Base-by-base conservation (phyloP, 2,797 vertebrate genomes). In the Poeciliopsis turneri region DNA sequence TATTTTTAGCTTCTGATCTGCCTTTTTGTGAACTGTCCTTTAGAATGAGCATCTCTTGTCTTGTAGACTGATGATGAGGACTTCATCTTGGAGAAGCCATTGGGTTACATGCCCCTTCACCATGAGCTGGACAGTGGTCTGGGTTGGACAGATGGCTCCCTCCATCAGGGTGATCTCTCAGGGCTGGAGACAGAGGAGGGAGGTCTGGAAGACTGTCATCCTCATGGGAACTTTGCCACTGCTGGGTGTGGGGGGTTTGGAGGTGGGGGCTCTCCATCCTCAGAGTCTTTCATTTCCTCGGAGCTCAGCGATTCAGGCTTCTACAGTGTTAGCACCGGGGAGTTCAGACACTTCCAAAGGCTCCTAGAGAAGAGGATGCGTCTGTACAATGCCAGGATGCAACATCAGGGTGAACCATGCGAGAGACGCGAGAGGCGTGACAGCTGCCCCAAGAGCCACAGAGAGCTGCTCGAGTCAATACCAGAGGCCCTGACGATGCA, bases 381-480 rank as follows among this genome's bases (percentile, higher is more conserved):
- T 25, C 88, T 94, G 45, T 95, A 96, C 89, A 95, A 94, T 0
- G 92, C 93, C 64, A 89, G 93, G 76, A 82, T 94, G 81, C 93
- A 94, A 49, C 94, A 95, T 80, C 95, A 95, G 86, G 92, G 93
- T 0, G 95, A 96, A 76, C 23, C 92, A 2, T 95, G 94, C 0
- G 92, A 95, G 74, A 88, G 93, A 59, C 86, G 94, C 2, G 94
- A 96, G 78, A 86, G 93, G 2, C 90, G 94, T 1, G 96, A 96
- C 79, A 94, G 94, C 84, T 95, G 94, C 59, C 95, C 95, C 25
- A 96, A 95, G 83, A 95, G 92, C 75, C 95, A 95, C 86, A 90
- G 95, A 0, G 95, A 96, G 84, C 92, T 95, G 81, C 91, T 96
- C 57, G 96, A 96, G 87, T 95, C 95, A 80, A 96, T 96, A 72